Evolutionary conservation across 1,140 invertebrate species (phyloP), one percentile per base, ranked within the genome.

Genomic region (Plodia interpunctella): DNA sequence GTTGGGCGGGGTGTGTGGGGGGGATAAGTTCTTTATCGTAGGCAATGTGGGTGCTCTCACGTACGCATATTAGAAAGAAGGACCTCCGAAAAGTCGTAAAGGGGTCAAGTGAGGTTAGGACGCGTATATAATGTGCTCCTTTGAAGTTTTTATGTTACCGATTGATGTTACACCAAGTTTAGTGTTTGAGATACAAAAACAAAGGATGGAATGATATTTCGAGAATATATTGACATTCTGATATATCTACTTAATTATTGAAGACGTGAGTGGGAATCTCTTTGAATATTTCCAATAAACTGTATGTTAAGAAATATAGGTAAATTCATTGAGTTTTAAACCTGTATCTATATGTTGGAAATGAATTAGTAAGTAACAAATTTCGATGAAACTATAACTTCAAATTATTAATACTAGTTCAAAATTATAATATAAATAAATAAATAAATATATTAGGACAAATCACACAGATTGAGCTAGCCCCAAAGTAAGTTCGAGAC

Each of bases 61-160:
- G 68, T 74, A 68, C 74, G 65, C 67, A 74, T 74, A 70, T 72
- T 70, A 76, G 66, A 61, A 62, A 53, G 59, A 72, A 63, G 65
- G 65, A 57, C 60, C 61, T 68, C 65, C 63, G 60, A 68, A 66
- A 72, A 70, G 54, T 70, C 71, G 63, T 74, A 68, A 76, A 76
- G 66, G 69, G 74, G 65, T 72, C 69, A 65, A 63, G 55, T 59
- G 60, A 59, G 63, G 58, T 64, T 58, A 50, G 56, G 54, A 50
- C 38, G 52, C 61, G 35, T 64, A 62, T 68, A 63, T 68, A 58
- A 72, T 60, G 66, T 58, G 56, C 50, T 59, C 68, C 54, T 62
- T 56, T 61, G 59, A 58, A 65, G 61, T 65, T 62, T 63, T 62
- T 57, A 53, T 58, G 57, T 65, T 55, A 49, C 55, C 57, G 53